phyloP scores from a whole-genome alignment of 2,888 invertebrate genomes.

The Epirrita christyi region DNA sequence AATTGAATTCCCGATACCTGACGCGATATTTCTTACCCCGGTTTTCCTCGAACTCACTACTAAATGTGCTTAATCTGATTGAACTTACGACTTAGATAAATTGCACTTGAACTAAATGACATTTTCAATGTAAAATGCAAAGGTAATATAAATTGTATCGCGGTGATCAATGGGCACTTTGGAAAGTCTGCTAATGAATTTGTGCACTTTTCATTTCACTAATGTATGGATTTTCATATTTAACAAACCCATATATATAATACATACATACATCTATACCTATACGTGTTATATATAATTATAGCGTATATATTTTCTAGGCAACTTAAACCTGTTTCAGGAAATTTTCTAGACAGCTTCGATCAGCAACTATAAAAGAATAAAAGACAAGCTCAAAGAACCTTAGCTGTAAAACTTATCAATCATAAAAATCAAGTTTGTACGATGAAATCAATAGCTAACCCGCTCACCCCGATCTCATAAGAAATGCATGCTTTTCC shows the following conservation, averaged over 20 bases:
- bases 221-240: neutral
- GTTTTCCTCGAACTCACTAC: constrained; percentile 76
- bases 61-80: constrained; percentile 84
- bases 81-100: constrained; percentile 77
- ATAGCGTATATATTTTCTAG: neutral
- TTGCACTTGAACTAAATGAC: constrained; percentile 50
- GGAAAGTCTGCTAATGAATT: constrained; percentile 29
- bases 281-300: no score
- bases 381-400: constrained; percentile 2
- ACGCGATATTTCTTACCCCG: constrained; percentile 77
- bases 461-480: constrained; percentile 65
- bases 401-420: constrained; percentile 19
- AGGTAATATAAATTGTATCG: constrained; percentile 30
- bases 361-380: neutral
- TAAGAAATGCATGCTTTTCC: constrained; percentile 79
- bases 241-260: no score
- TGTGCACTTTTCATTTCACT: constrained; percentile 7
- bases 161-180: constrained; percentile 41
- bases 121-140: constrained; percentile 44
- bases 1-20: constrained; percentile 78
- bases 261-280: no score
- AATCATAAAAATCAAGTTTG: constrained; percentile 56
- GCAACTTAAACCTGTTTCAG: neutral
- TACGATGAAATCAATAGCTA: constrained; percentile 67
- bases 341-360: neutral